A percentile compares a stretch with the other conserved stretches of the same genome.
phyloP scores from a whole-genome alignment of 2,797 vertebrate genomes.

The Pangasius krempfi region DNA sequence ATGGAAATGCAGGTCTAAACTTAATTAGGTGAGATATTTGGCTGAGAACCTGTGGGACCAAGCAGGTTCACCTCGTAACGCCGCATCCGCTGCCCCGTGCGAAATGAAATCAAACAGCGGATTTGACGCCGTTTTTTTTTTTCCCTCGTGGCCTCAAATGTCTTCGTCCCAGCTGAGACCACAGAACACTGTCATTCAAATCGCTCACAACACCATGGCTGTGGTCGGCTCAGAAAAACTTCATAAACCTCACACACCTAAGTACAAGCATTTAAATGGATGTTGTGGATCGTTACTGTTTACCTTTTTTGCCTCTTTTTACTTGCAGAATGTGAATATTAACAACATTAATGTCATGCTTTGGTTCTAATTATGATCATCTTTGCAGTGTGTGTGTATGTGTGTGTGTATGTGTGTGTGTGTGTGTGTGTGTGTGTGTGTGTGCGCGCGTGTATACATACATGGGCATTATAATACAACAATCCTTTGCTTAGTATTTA shows the following conservation, averaged over 20 bases:
- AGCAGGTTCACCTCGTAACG: constrained; percentile 49
- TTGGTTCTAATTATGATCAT: background rate
- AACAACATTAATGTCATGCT: background rate
- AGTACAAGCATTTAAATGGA: constrained; percentile 16
- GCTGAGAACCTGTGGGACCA: constrained; percentile 61
- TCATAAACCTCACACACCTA: constrained; percentile 42
- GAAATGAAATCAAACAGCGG: constrained; percentile 60
- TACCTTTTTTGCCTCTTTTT: background rate
- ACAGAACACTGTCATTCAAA: constrained; percentile 46
- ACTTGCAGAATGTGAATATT: background rate
- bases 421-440: background rate
- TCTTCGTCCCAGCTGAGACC: constrained; percentile 56
- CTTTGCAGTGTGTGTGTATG: background rate
- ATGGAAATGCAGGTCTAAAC: constrained; percentile 82
- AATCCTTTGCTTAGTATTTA: background rate
- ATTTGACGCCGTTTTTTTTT: constrained; percentile 33
- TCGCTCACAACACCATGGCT: constrained; percentile 1
- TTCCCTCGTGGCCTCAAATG: constrained; percentile 41
- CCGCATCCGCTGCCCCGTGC: constrained; percentile 47
- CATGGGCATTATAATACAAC: background rate
- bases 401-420: background rate
- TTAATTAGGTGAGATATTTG: constrained; percentile 81
- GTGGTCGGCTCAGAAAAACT: constrained; percentile 24
- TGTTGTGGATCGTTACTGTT: background rate
- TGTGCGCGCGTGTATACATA: background rate